Base-by-base conservation (phyloP, 2,888 invertebrate species). In the Meteorus cinctellus region DNA sequence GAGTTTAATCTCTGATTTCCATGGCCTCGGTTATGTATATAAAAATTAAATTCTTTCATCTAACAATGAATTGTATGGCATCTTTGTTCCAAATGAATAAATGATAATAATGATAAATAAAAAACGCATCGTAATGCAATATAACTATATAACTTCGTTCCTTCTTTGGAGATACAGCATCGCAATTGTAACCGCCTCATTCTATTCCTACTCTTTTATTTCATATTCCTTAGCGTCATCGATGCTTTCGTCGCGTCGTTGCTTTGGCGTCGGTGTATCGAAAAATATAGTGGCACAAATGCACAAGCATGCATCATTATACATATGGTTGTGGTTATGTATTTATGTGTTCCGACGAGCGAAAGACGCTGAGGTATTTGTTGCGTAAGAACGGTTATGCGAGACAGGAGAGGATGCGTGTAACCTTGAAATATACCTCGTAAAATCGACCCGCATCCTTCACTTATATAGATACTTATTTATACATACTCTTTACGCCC, bases 311-410 rank as follows among this genome's bases (percentile, higher is more conserved):
- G 41, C 41, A 48, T 48, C n/a, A n/a, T 16, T 16, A 48, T 48
- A n/a, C 14, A 5, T 16, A 16, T 48, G 41, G 4, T 41, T 12
- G 48, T 14, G 8, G 1, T 19, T 24, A 8, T 19, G 10, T 19
- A 55, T 24, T 8, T 55, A 8, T 19, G 19, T 41, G 8, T n/a
- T 24, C 12, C 1, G 41, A 24, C 63, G 19, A 34, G 1, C 66
- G 48, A 76, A 55, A 70, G 69, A 48, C 76, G 67, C 59, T 63
- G 79, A 77, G 77, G 68, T 72, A 76, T 72, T 68, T 75, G 73
- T 84, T 84, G 84, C 84, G 82, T 84, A 84, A 83, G 80, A 79
- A 59, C 78, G 79, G 79, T 83, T 81, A 78, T 79, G 74, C 36
- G 74, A 70, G 76, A 72, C 72, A 72, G 75, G 77, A 75, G 77